phyloP scores from a whole-genome alignment of 2,113 vertebrate genomes.

The Tachysurus fulvidraco region DNA sequence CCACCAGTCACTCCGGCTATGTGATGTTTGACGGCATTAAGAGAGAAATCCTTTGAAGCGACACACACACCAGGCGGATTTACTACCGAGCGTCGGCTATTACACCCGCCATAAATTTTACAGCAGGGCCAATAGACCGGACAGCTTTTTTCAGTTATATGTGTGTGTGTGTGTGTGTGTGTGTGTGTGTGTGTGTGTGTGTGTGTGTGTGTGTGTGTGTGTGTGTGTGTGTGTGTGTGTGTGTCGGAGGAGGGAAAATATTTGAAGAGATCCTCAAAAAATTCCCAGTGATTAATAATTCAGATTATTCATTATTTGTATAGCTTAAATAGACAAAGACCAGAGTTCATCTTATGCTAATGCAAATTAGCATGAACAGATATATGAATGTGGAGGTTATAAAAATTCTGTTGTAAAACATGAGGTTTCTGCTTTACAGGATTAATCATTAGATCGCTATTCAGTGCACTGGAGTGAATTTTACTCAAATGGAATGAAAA shows the following conservation, averaged over 20 bases:
- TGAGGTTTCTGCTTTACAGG: background rate
- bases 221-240: slow-evolving; percentile 43
- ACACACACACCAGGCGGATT: slow-evolving; percentile 90
- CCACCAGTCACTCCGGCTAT: slow-evolving; percentile 54
- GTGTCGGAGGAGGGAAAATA: slow-evolving; percentile 68
- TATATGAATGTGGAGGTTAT: slow-evolving; percentile 11
- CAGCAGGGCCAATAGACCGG: slow-evolving; percentile 82
- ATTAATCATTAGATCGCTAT: background rate
- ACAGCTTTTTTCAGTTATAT: slow-evolving; percentile 82
- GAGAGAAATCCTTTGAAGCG: slow-evolving; percentile 82
- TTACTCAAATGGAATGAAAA: background rate
- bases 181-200: too few species aligned
- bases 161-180: slow-evolving; percentile 71
- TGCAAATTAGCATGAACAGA: background rate
- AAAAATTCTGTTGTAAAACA: background rate
- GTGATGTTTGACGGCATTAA: slow-evolving; percentile 51
- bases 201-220: slow-evolving; percentile 28
- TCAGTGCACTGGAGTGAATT: background rate
- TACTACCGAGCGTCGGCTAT: slow-evolving; percentile 88
- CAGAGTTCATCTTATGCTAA: slow-evolving; percentile 1
- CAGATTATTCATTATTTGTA: slow-evolving; percentile 55
- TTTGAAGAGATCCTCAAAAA: slow-evolving; percentile 39
- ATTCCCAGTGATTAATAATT: slow-evolving; percentile 82
- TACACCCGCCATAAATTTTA: slow-evolving; percentile 93
- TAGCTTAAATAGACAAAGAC: background rate